phyloP scores from a whole-genome alignment of 2,113 vertebrate species.

The Desmodus rotundus region DNA sequence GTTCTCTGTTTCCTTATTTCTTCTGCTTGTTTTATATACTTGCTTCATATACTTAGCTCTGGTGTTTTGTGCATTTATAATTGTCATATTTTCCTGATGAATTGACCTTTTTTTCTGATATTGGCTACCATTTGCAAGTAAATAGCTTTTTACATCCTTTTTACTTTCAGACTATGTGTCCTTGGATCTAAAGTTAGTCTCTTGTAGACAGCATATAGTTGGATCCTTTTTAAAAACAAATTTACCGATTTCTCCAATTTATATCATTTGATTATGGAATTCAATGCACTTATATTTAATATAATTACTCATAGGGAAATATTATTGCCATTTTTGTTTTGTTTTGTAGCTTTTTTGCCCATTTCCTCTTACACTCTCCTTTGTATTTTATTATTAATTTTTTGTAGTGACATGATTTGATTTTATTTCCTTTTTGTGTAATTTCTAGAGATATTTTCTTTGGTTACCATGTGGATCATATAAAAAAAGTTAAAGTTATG shows the following conservation, averaged over 20 bases:
- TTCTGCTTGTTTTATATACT: not conserved
- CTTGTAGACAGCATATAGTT: not conserved
- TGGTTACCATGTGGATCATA: not conserved
- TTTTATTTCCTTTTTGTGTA: not conserved
- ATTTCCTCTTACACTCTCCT: not conserved
- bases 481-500: not conserved
- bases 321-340: not conserved
- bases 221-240: not conserved
- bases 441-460: conserved; percentile 6
- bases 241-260: not conserved
- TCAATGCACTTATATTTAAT: not conserved
- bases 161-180: not conserved
- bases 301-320: not conserved
- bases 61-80: not conserved
- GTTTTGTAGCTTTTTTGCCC: not conserved
- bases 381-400: not conserved
- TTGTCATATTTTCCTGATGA: not conserved
- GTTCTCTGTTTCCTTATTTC: not conserved
- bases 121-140: not conserved
- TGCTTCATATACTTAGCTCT: not conserved
- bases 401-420: not conserved
- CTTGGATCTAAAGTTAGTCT: not conserved
- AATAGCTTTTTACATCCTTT: not conserved
- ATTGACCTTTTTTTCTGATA: not conserved
- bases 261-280: not conserved